Conservation (phyloP, 2,888 invertebrate species). For the Diplolepis rosae region DNA sequence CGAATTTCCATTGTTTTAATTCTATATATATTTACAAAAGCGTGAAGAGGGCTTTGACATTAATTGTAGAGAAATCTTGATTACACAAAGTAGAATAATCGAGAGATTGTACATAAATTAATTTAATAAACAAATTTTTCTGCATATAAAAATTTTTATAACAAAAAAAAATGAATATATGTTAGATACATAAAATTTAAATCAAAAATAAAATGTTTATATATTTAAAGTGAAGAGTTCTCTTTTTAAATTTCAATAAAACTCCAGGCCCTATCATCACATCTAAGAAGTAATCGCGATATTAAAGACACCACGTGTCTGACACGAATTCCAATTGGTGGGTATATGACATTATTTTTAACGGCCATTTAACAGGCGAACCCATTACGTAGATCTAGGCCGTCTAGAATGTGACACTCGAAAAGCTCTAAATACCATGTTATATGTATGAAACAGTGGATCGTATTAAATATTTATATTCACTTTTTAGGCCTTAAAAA, state of each 20-base stretch:
- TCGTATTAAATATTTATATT: not conserved
- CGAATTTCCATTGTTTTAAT: not conserved
- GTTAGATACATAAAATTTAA: not conserved
- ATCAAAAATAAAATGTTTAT: not conserved
- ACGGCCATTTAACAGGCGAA: constrained; percentile 5
- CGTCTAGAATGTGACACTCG: constrained; percentile 7
- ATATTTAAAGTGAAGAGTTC: not conserved
- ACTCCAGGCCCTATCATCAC: not conserved
- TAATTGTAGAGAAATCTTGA: not conserved
- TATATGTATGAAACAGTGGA: constrained; percentile 28
- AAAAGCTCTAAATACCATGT: constrained; percentile 8
- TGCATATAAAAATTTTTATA: not conserved
- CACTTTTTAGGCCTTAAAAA: not conserved
- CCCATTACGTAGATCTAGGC: constrained; percentile 5
- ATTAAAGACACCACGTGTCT: constrained; percentile 3
- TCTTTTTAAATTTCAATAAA: not conserved
- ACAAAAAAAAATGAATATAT: not conserved
- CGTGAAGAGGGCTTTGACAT: not conserved
- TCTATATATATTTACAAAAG: constrained; percentile 17
- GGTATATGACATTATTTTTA: constrained; percentile 7
- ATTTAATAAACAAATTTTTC: too few species aligned
- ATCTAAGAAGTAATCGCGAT: not conserved
- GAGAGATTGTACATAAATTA: not conserved
- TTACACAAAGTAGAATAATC: constrained; percentile 21
- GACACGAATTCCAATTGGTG: constrained; percentile 6